Conservation (phyloP, 2,888 invertebrate species). For the Calliphora vomitoria region DNA sequence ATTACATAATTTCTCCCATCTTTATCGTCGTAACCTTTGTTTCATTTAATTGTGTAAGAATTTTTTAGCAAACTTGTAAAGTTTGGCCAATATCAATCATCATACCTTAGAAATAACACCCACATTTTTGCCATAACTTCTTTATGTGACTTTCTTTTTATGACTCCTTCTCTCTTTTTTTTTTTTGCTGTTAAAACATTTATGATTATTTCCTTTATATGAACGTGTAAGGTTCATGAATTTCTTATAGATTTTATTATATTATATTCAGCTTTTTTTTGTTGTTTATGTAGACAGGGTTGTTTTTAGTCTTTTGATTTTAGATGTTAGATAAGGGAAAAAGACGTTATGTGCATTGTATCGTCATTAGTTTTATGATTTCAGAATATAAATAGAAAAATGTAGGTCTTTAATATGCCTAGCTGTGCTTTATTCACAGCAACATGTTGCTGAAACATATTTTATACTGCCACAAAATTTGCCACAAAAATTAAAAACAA, state of each 20-base stretch:
- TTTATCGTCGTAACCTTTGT: background rate
- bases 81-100: conserved; percentile 60
- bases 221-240: conserved; percentile 61
- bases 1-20: background rate
- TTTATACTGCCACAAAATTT: too few species aligned
- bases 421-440: background rate
- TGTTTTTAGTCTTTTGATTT: conserved; percentile 31
- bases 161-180: background rate
- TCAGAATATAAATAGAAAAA: background rate
- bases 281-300: conserved; percentile 22
- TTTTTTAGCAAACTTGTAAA: conserved; percentile 43
- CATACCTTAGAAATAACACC: conserved; percentile 39
- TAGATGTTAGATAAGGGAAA: background rate
- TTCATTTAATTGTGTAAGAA: conserved; percentile 56
- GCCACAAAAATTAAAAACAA: too few species aligned
- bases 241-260: conserved; percentile 66
- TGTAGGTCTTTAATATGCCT: too few species aligned
- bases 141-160: background rate
- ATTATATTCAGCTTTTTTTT: conserved; percentile 30
- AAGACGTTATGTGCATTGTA: background rate
- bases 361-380: too few species aligned
- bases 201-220: conserved; percentile 61
- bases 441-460: background rate
- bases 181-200: conserved; percentile 28
- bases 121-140: background rate